Evolutionary conservation across 2,888 invertebrate species (phyloP).

Genomic region (Caenorhabditis zanzibari): DNA sequence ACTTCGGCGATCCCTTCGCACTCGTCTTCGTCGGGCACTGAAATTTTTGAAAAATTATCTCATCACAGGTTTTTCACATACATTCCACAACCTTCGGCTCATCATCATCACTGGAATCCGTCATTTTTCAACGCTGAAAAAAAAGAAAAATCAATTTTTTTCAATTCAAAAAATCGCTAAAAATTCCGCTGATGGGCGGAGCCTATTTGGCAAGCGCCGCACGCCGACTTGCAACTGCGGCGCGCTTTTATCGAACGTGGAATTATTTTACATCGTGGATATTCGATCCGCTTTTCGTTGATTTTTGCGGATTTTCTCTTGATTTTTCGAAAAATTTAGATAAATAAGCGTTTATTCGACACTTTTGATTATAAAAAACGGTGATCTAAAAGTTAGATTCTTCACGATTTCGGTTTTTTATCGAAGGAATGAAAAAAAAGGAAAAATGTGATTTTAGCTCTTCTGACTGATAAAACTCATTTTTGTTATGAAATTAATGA

Average conservation of each 20-base stretch:
- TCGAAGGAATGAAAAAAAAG: no score
- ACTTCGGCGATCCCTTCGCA: neutral
- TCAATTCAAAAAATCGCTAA: slow-evolving; percentile 3
- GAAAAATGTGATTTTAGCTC: no score
- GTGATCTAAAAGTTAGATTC: no score
- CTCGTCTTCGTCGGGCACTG: neutral
- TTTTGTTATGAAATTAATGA: no score
- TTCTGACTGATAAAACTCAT: no score
- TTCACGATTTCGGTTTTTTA: no score
- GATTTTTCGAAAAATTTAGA: slow-evolving; percentile 4
- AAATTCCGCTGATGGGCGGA: slow-evolving; percentile 21
- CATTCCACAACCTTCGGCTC: neutral
- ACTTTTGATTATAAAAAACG: no score
- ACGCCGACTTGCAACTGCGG: slow-evolving; percentile 37
- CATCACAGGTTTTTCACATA: neutral
- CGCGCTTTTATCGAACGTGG: slow-evolving; percentile 59
- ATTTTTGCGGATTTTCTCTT: neutral
- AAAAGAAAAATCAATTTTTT: neutral
- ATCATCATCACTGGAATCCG: slow-evolving; percentile 8
- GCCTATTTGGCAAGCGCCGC: slow-evolving; percentile 42
- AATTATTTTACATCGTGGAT: slow-evolving; percentile 49
- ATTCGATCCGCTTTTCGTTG: slow-evolving; percentile 5
- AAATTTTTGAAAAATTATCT: neutral
- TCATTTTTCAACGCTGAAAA: slow-evolving; percentile 10
- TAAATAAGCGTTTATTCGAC: no score